A percentile compares a stretch with the other conserved stretches of the same genome.
Evolutionary conservation across 2,113 vertebrate genomes (phyloP).

Genomic region (Rynchops niger): DNA sequence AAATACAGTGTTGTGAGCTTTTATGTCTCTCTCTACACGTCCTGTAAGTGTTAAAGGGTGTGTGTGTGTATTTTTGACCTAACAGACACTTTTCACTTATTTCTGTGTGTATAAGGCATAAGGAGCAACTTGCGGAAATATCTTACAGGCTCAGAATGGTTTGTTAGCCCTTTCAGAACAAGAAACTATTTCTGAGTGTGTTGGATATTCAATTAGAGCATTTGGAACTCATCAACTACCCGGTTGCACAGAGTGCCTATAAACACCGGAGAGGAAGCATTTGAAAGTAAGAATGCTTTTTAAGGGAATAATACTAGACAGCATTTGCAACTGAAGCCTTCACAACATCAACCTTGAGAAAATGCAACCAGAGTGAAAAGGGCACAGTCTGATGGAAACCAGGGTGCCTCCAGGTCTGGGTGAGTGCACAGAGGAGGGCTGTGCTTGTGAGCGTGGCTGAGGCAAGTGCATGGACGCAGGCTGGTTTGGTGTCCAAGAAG

Average conservation of each 20-base stretch:
- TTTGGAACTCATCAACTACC: background rate
- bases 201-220: background rate
- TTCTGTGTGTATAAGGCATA: background rate
- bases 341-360: background rate
- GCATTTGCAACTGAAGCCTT: background rate
- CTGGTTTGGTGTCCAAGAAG: background rate
- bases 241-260: background rate
- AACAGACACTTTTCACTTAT: background rate
- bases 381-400: background rate
- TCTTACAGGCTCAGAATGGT: background rate
- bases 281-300: background rate
- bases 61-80: background rate
- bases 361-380: background rate
- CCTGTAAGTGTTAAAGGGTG: background rate
- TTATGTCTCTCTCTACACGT: background rate
- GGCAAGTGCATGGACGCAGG: background rate
- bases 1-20: background rate
- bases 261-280: fast-evolving
- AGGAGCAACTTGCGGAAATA: background rate
- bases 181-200: background rate
- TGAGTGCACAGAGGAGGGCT: background rate
- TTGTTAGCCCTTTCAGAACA: background rate
- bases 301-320: background rate
- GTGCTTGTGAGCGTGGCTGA: background rate
- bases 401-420: background rate